Percentiles rank a stretch among this genome's conserved stretches.
These are phyloP conservation scores for Paracentrotus lividus DNA, from an alignment of 53 echinoderm and acorn worm species.

Conservation along the genomic window DNA sequence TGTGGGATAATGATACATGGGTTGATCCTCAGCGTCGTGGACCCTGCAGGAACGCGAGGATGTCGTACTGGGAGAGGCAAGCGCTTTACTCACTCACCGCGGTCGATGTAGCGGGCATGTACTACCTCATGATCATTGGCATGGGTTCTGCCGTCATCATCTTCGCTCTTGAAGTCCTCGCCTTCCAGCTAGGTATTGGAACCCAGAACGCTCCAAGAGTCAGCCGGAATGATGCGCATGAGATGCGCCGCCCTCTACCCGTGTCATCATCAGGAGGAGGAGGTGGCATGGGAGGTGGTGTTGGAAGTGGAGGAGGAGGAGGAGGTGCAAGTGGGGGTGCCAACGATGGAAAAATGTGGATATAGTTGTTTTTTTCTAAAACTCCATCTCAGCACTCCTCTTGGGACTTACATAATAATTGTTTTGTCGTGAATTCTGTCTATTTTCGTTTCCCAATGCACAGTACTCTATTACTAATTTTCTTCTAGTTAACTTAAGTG, in stretches of 20 bases:
- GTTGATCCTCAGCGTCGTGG: constrained; percentile 85
- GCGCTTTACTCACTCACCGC: constrained; percentile 91
- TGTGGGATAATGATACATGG: constrained; percentile 86
- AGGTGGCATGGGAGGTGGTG: constrained; percentile 5
- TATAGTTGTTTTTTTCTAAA: constrained; percentile 65
- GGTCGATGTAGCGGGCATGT: constrained; percentile 89
- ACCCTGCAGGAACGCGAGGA: constrained; percentile 72
- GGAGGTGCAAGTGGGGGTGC: constrained; percentile 61
- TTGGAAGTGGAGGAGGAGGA: not conserved
- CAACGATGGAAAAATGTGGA: constrained; percentile 87
- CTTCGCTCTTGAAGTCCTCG: constrained; percentile 87
- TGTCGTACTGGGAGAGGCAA: constrained; percentile 83
- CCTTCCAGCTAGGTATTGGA: constrained; percentile 82
- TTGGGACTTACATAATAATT: not conserved
- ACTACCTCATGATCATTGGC: constrained; percentile 88
- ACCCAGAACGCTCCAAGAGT: constrained; percentile 37
- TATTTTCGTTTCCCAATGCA: not conserved
- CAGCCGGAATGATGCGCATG: constrained; percentile 56
- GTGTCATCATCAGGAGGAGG: constrained; percentile 1
- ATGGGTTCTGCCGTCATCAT: constrained; percentile 83
- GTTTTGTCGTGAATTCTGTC: not conserved
- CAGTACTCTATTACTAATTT: constrained; percentile 2
- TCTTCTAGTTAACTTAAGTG: not conserved
- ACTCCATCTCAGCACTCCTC: not conserved
- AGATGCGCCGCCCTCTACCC: constrained; percentile 45